Evolutionary conservation across 2,113 vertebrate genomes (phyloP).

Genomic region (Tenrec ecaudatus): DNA sequence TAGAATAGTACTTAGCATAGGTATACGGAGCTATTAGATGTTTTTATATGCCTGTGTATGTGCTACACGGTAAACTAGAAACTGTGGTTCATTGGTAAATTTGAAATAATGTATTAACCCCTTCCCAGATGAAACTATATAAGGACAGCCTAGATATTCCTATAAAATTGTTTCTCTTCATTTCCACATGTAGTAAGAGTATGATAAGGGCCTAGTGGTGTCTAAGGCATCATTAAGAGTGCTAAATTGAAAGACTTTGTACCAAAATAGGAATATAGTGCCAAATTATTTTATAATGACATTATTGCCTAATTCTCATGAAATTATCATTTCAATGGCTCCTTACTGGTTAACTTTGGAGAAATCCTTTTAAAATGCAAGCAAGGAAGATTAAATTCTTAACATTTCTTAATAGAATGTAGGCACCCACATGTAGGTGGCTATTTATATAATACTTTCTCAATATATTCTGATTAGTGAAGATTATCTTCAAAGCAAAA

Average conservation of each 20-base stretch:
- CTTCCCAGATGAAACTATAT: no score
- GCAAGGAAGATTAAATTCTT: background rate
- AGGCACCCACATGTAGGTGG: no score
- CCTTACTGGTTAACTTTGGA: background rate
- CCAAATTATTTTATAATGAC: no score
- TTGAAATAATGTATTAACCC: background rate
- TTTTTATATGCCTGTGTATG: background rate
- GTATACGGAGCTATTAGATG: background rate
- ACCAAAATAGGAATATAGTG: no score
- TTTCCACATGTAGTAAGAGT: no score
- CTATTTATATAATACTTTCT: background rate
- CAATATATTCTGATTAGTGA: background rate
- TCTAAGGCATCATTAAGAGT: no score
- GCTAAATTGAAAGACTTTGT: no score
- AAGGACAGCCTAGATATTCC: no score
- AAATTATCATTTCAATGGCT: background rate
- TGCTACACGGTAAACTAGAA: background rate
- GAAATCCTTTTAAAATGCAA: slow-evolving; percentile 18
- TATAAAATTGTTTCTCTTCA: no score
- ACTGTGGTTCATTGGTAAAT: background rate
- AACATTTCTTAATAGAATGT: background rate
- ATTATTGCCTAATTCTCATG: background rate
- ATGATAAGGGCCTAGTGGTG: no score
- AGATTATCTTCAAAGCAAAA: background rate
- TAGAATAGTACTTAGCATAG: background rate